A percentile compares a stretch with the other conserved stretches of the same genome.
Conservation (phyloP, 2,113 vertebrate genomes). For the Tympanuchus pallidicinctus region DNA sequence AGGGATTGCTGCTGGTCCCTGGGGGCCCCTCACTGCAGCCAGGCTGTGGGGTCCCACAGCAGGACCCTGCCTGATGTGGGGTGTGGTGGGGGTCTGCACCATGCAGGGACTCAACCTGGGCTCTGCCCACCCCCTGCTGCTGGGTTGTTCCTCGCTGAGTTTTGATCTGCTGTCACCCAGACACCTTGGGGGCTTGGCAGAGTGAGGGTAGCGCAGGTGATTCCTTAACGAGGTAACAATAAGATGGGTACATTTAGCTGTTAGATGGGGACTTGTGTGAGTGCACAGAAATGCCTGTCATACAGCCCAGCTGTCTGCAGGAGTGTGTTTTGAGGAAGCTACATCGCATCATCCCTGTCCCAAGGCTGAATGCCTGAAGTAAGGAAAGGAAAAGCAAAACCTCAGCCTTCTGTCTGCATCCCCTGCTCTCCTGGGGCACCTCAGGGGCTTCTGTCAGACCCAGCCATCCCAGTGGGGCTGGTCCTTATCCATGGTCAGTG, state of each 20-base stretch:
- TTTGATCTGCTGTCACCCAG: neutral
- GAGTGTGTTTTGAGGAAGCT: neutral
- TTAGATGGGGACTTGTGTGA: neutral
- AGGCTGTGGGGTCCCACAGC: neutral
- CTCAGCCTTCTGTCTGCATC: neutral
- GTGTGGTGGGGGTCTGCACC: neutral
- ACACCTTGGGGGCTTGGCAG: accelerated
- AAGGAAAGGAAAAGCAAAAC: neutral
- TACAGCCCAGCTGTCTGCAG: neutral
- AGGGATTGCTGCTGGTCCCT: neutral
- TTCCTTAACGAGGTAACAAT: neutral
- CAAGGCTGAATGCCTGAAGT: neutral
- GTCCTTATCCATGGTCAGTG: neutral
- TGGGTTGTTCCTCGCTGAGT: no score
- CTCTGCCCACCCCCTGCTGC: neutral
- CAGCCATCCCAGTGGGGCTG: neutral
- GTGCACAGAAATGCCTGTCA: neutral
- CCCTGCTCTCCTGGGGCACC: neutral
- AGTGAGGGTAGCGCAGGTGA: neutral
- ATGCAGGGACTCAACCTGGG: accelerated
- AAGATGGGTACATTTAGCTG: neutral
- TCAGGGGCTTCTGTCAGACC: neutral
- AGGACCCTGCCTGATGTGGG: accelerated
- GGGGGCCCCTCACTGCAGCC: accelerated
- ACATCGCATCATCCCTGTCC: neutral